A percentile compares a stretch with the other conserved stretches of the same genome.
phyloP scores from a whole-genome alignment of 2,797 vertebrate species.

The Sphenopsis melanotis region DNA sequence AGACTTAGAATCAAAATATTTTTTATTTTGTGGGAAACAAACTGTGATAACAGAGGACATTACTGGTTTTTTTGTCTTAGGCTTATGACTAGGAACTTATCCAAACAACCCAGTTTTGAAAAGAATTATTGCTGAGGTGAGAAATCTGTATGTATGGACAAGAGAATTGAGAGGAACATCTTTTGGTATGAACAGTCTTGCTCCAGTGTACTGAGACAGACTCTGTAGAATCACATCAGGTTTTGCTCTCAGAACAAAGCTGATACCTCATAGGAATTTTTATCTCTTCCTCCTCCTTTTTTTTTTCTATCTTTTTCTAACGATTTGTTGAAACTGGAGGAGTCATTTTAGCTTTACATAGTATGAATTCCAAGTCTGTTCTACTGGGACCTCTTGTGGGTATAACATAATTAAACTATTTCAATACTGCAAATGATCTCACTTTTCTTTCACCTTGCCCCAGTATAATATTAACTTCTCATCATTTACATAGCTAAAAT shows the following conservation, averaged over 20 bases:
- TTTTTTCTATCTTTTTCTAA: not conserved
- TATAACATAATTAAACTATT: conserved; percentile 46
- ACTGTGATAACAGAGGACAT: not conserved
- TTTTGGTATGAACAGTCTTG: not conserved
- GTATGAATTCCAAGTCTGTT: conserved; percentile 35
- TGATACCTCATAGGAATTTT: not conserved
- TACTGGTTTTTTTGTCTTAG: not conserved
- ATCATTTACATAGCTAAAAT: conserved; percentile 52
- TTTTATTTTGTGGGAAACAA: not conserved
- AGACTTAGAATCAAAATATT: not conserved
- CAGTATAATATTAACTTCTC: conserved; percentile 30
- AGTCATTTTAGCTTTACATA: conserved; percentile 37
- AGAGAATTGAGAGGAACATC: not conserved
- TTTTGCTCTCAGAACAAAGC: not conserved
- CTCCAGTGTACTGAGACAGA: not conserved
- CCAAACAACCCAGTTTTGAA: not conserved
- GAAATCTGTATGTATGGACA: not conserved
- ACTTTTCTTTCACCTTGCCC: conserved; percentile 31
- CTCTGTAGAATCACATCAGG: not conserved
- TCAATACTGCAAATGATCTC: conserved; percentile 41
- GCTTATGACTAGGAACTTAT: not conserved
- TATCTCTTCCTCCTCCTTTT: not conserved
- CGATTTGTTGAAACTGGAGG: conserved; percentile 40
- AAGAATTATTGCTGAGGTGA: not conserved
- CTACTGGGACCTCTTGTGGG: not conserved